Conservation (phyloP, 1,140 invertebrate genomes). For the Dinoponera quadriceps region DNA sequence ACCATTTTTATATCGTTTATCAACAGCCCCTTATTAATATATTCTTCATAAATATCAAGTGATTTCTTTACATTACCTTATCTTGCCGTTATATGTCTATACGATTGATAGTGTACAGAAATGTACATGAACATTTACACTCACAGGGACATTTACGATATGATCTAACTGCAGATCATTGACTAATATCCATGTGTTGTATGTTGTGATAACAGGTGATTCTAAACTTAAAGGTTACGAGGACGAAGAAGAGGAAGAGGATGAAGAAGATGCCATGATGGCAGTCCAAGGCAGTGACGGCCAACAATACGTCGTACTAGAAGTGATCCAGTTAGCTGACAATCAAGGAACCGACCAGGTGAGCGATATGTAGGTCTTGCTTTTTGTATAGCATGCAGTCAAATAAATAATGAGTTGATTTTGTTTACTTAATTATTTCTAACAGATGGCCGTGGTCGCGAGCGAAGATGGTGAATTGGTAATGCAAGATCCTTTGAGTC, state of each 20-base stretch:
- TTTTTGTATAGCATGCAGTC: neutral
- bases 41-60: constrained; percentile 1
- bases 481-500: constrained; percentile 84
- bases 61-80: constrained; percentile 26
- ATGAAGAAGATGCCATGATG: constrained; percentile 87
- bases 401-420: neutral
- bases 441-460: constrained; percentile 83
- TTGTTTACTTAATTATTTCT: constrained; percentile 29
- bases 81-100: neutral
- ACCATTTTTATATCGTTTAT: too few relatives aligned
- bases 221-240: constrained; percentile 87
- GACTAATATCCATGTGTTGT: constrained; percentile 82
- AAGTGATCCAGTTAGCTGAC: constrained; percentile 93
- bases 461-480: constrained; percentile 84
- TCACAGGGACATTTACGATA: constrained; percentile 81
- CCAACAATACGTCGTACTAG: constrained; percentile 94
- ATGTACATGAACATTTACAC: neutral
- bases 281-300: constrained; percentile 91
- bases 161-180: constrained; percentile 83
- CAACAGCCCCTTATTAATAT: too few relatives aligned
- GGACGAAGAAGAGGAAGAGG: constrained; percentile 86
- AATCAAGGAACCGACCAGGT: constrained; percentile 86
- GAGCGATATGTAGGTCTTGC: constrained; percentile 16
- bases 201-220: constrained; percentile 83
- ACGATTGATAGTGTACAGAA: constrained; percentile 32